Evolutionary conservation across 1,140 invertebrate species (phyloP), one percentile per base, ranked within the genome.

Genomic region (Mactra quadrangularis): DNA sequence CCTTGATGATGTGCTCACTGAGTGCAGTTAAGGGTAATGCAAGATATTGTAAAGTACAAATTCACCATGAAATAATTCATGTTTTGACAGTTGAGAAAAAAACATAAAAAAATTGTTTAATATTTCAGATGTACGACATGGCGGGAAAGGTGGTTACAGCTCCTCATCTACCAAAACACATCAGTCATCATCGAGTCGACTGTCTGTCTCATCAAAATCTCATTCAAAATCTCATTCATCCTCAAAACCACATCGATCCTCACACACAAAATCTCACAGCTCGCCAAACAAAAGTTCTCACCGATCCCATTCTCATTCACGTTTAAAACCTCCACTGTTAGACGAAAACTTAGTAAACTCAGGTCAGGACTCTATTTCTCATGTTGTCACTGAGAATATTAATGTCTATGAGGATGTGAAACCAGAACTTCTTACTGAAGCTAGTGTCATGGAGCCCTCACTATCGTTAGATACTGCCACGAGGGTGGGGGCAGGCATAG

Each of bases 361-460:
- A 75, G 70, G 50, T 19, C 38, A 35, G 9, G 59, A 64, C 33
- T 55, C 47, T 57, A n/a, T 19, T 15, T 13, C 50, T 45, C 29
- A 83, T 50, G 53, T 60, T 33, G 64, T 41, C 64, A 68, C 25
- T n/a, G 13, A 3, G 2, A 17, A 9, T 17, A 27, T 38, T 7
- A 50, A 41, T 47, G 45, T 68, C 47, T 11, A 31, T 64, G 57
- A 76, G 59, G 55, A 60, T 41, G 25, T 50, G 31, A 76, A 76
- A 29, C 57, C 52, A 4, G 60, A 74, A 31, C 86, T 87, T 25
- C 84, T 84, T 45, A 88, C 89, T 62, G 90, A 91, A 66, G 88
- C 89, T 33, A 91, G 89, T 83, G 85, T 90, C 59, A 90, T 89
- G 72, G 89, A 90, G 72, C 86, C 87, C 11, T 87, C 90, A 53